Base-by-base conservation (phyloP, 2,113 vertebrate species). In the Pterocles gutturalis region DNA sequence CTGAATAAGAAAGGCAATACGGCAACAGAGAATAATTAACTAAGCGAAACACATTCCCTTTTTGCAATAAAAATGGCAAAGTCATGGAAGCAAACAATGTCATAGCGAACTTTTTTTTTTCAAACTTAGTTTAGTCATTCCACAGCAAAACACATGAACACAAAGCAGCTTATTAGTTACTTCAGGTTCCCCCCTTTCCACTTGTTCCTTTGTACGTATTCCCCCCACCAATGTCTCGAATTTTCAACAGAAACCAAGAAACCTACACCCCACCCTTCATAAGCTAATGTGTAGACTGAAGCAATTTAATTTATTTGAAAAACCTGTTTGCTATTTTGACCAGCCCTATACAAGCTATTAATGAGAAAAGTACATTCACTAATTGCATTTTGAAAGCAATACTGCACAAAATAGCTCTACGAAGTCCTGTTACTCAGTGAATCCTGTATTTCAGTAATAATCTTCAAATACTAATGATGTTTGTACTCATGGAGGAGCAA, bases 361-460 rank as follows among this genome's bases (percentile, higher is more conserved):
- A 60, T 29, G 20, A 71, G 60, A 62, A 66, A 81, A 78, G 25
- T 51, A 25, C 71, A 92, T 83, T n/a, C 72, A 60, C 67, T 93
- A 89, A 94, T 91, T 87, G 36, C 38, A 69, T 57, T 92, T 93
- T 73, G 71, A 81, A 86, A 83, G 49, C 62, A 89, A 58, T 87
- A 58, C 45, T 73, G 65, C 49, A 65, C 38, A 89, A 89, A 96
- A 93, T 22, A 93, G 46, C 45, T 82, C 21, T 1, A 13, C 38
- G 71, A 90, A 58, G 48, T 5, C 80, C 75, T 70, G 66, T 55
- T 65, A 79, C 71, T n/a, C 94, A 76, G 55, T 58, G 84, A 82
- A 94, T 88, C 43, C 54, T 90, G 20, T 19, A 66, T 91, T 91
- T 85, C 66, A 79, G 55, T 46, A 82, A 69, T 93, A 83, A 93